Evolutionary conservation across 2,888 invertebrate genomes (phyloP).

Genomic region (Acanthacorydalis orientalis): DNA sequence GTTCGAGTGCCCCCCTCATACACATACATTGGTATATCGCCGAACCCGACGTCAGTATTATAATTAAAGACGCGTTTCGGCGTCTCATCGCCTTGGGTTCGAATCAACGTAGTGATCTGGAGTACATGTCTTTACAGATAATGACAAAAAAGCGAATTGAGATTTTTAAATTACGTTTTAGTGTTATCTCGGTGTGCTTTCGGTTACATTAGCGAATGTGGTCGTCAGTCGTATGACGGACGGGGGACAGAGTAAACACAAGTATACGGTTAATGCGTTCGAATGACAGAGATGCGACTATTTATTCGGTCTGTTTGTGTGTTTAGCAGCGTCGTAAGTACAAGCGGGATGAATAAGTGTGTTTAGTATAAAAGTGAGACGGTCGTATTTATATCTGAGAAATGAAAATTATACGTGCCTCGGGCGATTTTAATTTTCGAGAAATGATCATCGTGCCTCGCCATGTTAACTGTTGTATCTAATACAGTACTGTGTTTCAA

Average conservation of each 20-base stretch:
- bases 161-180: conserved; percentile 27
- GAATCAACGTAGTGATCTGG: neutral
- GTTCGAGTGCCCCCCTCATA: too few species aligned
- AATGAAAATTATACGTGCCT: conserved; percentile 28
- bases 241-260: too few species aligned
- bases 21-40: too few species aligned
- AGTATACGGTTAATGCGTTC: neutral
- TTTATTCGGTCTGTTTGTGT: too few species aligned
- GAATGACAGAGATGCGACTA: neutral
- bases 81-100: neutral
- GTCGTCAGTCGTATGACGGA: too few species aligned
- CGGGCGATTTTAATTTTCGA: conserved; percentile 29
- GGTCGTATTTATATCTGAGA: conserved; percentile 11
- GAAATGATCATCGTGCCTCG: conserved; percentile 21
- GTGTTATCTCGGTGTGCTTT: conserved; percentile 18
- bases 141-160: conserved; percentile 26
- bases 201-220: neutral
- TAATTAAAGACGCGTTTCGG: neutral
- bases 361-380: neutral
- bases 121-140: conserved; percentile 13
- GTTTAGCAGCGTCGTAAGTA: neutral
- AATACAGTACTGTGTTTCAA: neutral
- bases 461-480: conserved; percentile 1
- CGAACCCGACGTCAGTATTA: neutral
- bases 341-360: neutral